These are phyloP conservation scores for Atta colombica DNA, from an alignment of 1,140 invertebrate species.

Conservation along the genomic window DNA sequence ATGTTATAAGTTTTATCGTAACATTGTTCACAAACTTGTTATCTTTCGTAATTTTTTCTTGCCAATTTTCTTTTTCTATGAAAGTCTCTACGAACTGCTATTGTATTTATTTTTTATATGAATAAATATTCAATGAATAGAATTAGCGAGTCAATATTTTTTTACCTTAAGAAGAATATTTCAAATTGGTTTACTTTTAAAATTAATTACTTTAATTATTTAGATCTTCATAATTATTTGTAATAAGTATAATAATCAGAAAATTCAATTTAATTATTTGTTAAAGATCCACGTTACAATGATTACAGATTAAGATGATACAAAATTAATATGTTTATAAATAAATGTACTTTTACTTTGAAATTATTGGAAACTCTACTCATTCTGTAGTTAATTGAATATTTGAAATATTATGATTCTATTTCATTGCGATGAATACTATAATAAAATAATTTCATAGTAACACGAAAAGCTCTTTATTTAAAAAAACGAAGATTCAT, in stretches of 20 bases:
- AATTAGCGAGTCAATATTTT: constrained; percentile 7
- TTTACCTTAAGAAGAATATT: neutral
- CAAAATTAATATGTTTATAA: neutral
- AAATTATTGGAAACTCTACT: neutral
- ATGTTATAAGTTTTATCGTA: constrained; percentile 51
- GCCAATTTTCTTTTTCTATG: neutral
- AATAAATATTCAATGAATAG: constrained; percentile 15
- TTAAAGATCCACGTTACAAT: neutral
- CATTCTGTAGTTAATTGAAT: neutral
- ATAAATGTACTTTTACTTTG: neutral
- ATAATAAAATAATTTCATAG: neutral
- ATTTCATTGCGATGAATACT: neutral
- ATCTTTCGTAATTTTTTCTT: neutral
- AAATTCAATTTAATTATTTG: constrained; percentile 1
- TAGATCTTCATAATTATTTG: neutral
- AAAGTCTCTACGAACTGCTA: neutral
- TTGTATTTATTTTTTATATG: constrained; percentile 14
- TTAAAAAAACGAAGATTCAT: neutral
- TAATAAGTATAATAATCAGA: neutral
- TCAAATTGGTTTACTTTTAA: neutral
- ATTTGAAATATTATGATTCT: neutral
- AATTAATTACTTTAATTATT: neutral
- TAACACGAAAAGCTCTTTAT: neutral
- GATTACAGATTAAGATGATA: neutral
- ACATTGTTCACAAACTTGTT: constrained; percentile 28